Base-by-base conservation (phyloP, 1,140 invertebrate species). In the Bombyx mandarina region DNA sequence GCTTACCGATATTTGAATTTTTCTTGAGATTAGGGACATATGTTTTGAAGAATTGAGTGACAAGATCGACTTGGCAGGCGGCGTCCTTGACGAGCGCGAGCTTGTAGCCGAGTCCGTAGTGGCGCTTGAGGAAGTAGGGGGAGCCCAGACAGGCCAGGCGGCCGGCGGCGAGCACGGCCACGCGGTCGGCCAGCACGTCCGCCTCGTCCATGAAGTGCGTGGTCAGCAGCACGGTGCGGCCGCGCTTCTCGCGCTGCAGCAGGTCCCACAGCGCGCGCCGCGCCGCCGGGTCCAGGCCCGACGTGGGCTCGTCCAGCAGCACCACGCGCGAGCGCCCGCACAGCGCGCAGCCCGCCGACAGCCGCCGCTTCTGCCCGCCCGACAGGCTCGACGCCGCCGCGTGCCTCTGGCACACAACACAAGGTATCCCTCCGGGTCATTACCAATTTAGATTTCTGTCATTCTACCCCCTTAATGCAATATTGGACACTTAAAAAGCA, bases 141-240 rank as follows among this genome's bases (percentile, higher is more conserved):
- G 89, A 88, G 6, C 89, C 90, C 42, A 89, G 83, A 70, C 95
- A 96, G 66, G 93, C 91, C 2, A 98, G 80, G 57, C 90, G 87
- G 2, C 97, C 97, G 52, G 93, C 90, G 51, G 95, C 92, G 91
- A 99, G 94, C 55, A 99, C 98, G 4, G 96, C 95, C 62, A 99
- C 96, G 62, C 96, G 90, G 82, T 99, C 97, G 1, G 97, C 97
- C 0, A 99, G 89, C 22, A 95, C 91, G 87, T 99, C 98, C 7
- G 98, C 98, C 89, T 99, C 98, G 86, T 99, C 98, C 97, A 99
- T 98, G 82, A 96, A 98, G 85, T 99, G 98, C 1, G 98, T 99
- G 2, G 96, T 98, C 1, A 99, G 90, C 5, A 99, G 83, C 69
- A 99, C 95, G 2, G 97, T 98, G 45, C 94, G 90, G 18, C 80